phyloP scores from a whole-genome alignment of 2,888 invertebrate species.

The Drosophila neotestacea region DNA sequence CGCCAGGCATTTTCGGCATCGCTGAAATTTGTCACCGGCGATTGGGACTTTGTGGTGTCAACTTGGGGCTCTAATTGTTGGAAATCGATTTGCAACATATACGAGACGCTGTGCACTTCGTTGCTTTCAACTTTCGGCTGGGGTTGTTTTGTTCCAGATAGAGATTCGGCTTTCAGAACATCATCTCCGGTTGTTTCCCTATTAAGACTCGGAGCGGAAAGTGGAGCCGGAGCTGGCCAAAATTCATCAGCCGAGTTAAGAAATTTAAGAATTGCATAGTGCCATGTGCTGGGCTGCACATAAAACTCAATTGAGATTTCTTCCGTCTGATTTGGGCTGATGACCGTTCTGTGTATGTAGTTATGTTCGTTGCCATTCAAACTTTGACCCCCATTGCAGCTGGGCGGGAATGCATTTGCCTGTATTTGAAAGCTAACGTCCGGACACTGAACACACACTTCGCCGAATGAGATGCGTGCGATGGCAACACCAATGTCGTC shows the following conservation, averaged over 20 bases:
- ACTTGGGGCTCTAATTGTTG: conserved; percentile 39
- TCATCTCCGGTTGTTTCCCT: conserved; percentile 8
- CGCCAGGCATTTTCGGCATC: conserved; percentile 58
- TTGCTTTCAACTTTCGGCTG: conserved; percentile 18
- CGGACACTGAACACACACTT: conserved; percentile 85
- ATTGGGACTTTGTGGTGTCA: conserved; percentile 21
- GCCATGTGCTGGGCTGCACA: conserved; percentile 87
- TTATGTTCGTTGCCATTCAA: conserved; percentile 84
- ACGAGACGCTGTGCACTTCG: conserved; percentile 63
- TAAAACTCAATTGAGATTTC: conserved; percentile 86
- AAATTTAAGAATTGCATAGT: conserved; percentile 86
- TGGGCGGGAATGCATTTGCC: conserved; percentile 86
- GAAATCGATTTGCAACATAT: conserved; percentile 78
- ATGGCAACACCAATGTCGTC: conserved; percentile 80
- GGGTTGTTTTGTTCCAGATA: conserved; percentile 1
- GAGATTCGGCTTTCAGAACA: background rate
- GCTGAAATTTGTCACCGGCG: conserved; percentile 1
- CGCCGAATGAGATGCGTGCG: conserved; percentile 81
- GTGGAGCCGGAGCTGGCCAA: conserved; percentile 5
- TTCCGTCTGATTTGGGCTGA: conserved; percentile 85
- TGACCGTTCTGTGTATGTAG: conserved; percentile 86
- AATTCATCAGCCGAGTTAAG: conserved; percentile 38
- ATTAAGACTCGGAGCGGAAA: conserved; percentile 5
- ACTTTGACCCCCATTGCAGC: conserved; percentile 11
- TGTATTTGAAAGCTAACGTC: conserved; percentile 86